Percentiles rank a stretch among this genome's conserved stretches.
Evolutionary conservation across 2,797 vertebrate species (phyloP).

Genomic region (Neosilurus hyrtlii): DNA sequence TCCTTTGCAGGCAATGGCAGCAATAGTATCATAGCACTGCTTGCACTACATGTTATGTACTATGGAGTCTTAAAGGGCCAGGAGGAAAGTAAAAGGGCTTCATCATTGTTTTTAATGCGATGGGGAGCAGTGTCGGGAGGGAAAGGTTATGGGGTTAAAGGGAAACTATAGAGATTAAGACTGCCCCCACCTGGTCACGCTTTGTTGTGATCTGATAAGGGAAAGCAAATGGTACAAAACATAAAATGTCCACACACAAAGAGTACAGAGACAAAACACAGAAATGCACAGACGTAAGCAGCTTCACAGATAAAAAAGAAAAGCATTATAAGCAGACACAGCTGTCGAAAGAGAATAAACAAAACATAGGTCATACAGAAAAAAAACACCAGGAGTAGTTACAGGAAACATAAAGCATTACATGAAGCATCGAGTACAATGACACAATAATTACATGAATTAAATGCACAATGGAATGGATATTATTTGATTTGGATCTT

Average conservation of each 20-base stretch:
- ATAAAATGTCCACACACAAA: conserved; percentile 53
- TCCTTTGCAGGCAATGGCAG: conserved; percentile 49
- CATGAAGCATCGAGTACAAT: conserved; percentile 10
- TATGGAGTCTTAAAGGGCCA: conserved; percentile 54
- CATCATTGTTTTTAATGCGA: conserved; percentile 8
- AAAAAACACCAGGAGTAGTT: conserved; percentile 24
- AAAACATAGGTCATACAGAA: conserved; percentile 22
- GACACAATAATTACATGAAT: conserved; percentile 54
- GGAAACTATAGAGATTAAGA: conserved; percentile 56
- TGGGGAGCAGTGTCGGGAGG: conserved; percentile 26
- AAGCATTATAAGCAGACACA: conserved; percentile 46
- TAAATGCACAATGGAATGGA: conserved; percentile 25
- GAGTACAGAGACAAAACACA: conserved; percentile 48
- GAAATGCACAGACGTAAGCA: conserved; percentile 56
- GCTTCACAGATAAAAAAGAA: conserved; percentile 42
- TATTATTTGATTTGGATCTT: not conserved
- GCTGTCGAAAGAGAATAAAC: conserved; percentile 32
- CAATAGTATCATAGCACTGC: conserved; percentile 42
- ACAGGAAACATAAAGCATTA: not conserved
- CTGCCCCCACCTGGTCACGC: conserved; percentile 80
- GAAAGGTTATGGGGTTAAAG: conserved; percentile 14
- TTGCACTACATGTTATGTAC: conserved; percentile 37
- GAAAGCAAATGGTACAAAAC: conserved; percentile 64
- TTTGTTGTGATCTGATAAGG: conserved; percentile 80
- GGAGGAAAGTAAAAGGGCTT: conserved; percentile 40